These are phyloP conservation scores for Tauraco hartlaubi DNA, from an alignment of 2,797 vertebrate genomes.

Conservation along the genomic window DNA sequence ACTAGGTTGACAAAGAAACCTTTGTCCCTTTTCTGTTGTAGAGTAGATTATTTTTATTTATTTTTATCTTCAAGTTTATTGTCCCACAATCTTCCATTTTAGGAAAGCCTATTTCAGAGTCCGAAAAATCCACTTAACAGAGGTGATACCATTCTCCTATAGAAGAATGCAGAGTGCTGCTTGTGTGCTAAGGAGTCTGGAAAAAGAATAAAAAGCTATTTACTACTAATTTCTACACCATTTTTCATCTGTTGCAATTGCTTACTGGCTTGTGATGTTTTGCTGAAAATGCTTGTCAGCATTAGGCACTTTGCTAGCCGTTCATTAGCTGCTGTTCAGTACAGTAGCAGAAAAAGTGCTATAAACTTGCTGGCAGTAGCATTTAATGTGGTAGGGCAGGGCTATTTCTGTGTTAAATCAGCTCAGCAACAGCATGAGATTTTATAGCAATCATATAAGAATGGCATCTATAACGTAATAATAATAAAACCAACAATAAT, in stretches of 20 bases:
- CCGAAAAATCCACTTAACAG: not conserved
- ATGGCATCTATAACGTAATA: not conserved
- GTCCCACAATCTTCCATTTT: not conserved
- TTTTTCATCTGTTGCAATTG: not conserved
- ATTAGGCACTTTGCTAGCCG: accelerated
- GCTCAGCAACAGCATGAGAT: not conserved
- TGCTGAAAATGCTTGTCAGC: not conserved
- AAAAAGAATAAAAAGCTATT: not conserved
- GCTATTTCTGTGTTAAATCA: not conserved
- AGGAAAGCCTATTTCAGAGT: not conserved
- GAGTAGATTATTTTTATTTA: not conserved
- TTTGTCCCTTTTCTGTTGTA: not conserved
- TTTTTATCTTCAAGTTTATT: not conserved
- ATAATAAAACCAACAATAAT: not conserved
- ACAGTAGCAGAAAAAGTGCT: not conserved
- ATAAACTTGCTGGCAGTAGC: not conserved
- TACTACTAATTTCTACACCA: not conserved
- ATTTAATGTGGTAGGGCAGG: not conserved
- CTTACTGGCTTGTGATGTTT: not conserved
- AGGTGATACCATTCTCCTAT: not conserved
- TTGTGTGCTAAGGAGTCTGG: not conserved
- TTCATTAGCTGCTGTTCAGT: not conserved
- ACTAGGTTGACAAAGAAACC: not conserved
- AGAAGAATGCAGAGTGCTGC: not conserved
- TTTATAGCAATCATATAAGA: not conserved